These are phyloP conservation scores for Hemibagrus wyckioides DNA, from an alignment of 2,113 vertebrate species.

Conservation along the genomic window DNA sequence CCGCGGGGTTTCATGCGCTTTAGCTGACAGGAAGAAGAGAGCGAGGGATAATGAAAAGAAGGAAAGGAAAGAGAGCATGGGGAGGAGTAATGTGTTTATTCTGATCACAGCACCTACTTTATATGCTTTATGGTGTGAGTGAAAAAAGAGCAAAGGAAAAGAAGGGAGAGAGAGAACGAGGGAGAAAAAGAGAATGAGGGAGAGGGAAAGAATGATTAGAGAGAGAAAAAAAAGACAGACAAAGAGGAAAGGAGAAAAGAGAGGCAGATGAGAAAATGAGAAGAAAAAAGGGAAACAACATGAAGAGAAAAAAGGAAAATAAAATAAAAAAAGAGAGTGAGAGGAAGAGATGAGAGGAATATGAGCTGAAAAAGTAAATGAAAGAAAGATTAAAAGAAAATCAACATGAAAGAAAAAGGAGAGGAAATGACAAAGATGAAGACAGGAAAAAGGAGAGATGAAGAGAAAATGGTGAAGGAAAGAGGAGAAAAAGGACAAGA, in stretches of 20 bases:
- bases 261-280: background rate
- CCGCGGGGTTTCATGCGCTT: constrained; percentile 46
- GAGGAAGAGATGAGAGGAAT: background rate
- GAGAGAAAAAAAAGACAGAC: background rate
- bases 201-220: too few relatives aligned
- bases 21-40: constrained; percentile 45
- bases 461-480: background rate
- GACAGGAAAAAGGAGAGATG: background rate
- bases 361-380: too few relatives aligned
- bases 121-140: background rate
- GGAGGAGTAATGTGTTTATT: background rate
- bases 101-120: background rate
- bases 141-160: background rate
- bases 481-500: too few relatives aligned
- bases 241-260: background rate
- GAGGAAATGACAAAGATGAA: too few relatives aligned
- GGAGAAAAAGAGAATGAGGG: background rate
- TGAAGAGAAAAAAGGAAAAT: too few relatives aligned
- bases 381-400: too few relatives aligned
- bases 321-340: background rate
- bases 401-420: too few relatives aligned
- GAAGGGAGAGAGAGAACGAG: background rate
- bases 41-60: constrained; percentile 10
- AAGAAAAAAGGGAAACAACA: background rate
- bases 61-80: background rate